Conservation (phyloP, 2,797 vertebrate genomes). For the Buceros bicornis region DNA sequence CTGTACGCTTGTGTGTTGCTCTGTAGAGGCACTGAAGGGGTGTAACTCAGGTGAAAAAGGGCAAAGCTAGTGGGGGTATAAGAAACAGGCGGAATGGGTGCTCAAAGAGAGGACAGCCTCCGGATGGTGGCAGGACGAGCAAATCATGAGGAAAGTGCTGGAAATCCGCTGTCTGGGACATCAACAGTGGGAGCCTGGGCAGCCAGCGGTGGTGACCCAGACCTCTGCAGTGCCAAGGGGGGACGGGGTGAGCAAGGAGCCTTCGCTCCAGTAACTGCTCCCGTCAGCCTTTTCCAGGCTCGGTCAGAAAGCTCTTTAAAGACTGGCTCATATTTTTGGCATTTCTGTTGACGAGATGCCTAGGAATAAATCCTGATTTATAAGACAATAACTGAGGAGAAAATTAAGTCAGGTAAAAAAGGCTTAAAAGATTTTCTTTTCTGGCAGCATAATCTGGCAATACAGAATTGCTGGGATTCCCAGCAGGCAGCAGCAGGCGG, state of each 20-base stretch:
- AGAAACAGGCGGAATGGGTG: not conserved
- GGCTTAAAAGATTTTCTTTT: slow-evolving; percentile 37
- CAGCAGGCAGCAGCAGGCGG: not conserved
- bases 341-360: not conserved
- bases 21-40: not conserved
- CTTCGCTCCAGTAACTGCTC: not conserved
- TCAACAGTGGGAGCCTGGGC: not conserved
- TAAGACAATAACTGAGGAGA: slow-evolving; percentile 51
- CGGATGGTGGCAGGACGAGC: not conserved
- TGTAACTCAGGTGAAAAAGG: not conserved
- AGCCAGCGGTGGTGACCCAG: not conserved
- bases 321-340: not conserved
- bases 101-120: not conserved
- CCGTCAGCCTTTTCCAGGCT: not conserved
- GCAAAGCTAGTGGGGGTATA: not conserved
- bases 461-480: not conserved
- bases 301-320: slow-evolving; percentile 16
- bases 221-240: not conserved
- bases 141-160: not conserved
- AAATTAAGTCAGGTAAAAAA: slow-evolving; percentile 39
- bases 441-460: slow-evolving; percentile 31
- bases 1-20: not conserved
- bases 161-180: not conserved
- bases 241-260: not conserved
- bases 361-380: slow-evolving; percentile 53